Evolutionary conservation across 2,113 vertebrate species (phyloP).

Genomic region (Serilophus lunatus): DNA sequence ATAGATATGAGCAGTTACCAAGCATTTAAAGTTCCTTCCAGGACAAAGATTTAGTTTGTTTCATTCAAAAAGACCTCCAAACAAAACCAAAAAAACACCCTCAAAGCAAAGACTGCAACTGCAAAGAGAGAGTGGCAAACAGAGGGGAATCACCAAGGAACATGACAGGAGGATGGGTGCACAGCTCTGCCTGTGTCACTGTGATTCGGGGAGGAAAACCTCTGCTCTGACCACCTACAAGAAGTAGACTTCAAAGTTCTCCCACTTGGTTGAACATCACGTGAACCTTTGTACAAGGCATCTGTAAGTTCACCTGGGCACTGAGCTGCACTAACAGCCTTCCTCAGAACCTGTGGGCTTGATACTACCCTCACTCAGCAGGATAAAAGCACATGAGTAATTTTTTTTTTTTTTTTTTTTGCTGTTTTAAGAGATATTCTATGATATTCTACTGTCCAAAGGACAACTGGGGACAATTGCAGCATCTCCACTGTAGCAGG

Average conservation of each 20-base stretch:
- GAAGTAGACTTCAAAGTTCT: background rate
- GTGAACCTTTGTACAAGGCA: background rate
- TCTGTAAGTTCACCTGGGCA: background rate
- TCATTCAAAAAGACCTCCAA: too few relatives aligned
- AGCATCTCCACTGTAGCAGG: accelerated
- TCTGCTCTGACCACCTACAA: background rate
- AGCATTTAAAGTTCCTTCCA: background rate
- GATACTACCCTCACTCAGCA: background rate
- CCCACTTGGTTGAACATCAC: background rate
- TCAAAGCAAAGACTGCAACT: background rate
- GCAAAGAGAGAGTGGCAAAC: background rate
- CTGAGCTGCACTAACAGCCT: background rate
- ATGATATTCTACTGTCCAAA: background rate
- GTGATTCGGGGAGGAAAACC: background rate
- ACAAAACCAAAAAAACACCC: background rate
- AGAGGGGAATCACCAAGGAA: background rate
- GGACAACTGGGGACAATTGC: background rate
- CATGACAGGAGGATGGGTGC: background rate
- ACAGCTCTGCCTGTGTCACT: background rate
- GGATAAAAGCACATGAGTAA: background rate
- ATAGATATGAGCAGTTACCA: background rate
- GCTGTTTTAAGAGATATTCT: background rate
- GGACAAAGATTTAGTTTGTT: background rate
- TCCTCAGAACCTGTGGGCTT: background rate
- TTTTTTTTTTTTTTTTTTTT: background rate